Conservation (phyloP, 2,113 vertebrate species). For the Perognathus longimembris region DNA sequence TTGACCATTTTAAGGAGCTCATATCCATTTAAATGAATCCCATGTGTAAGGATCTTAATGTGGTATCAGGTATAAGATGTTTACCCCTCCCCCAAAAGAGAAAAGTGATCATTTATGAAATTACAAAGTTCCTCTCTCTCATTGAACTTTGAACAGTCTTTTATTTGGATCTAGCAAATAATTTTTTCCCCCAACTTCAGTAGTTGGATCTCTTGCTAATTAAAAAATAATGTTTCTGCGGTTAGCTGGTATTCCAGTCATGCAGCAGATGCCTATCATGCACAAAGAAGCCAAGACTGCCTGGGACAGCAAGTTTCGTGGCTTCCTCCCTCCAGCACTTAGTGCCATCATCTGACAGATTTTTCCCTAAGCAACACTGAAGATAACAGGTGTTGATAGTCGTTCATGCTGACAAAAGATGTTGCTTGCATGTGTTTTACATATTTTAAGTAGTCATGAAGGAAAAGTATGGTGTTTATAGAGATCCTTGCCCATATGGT, state of each 20-base stretch:
- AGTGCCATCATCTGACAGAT: background rate
- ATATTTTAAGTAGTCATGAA: constrained; percentile 20
- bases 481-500: constrained; percentile 22
- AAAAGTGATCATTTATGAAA: background rate
- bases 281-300: constrained; percentile 47
- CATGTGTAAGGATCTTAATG: background rate
- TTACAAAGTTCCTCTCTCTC: constrained; percentile 34
- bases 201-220: constrained; percentile 75
- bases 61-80: background rate
- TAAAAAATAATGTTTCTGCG: constrained; percentile 73
- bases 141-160: constrained; percentile 57
- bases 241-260: constrained; percentile 56
- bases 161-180: constrained; percentile 32
- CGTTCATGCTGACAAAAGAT: background rate
- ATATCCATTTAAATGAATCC: constrained; percentile 57
- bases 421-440: constrained; percentile 25
- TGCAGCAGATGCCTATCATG: constrained; percentile 5
- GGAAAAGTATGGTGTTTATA: constrained; percentile 58
- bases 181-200: constrained; percentile 74
- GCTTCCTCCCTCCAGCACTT: background rate
- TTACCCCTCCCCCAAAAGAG: too few relatives aligned
- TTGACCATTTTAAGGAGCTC: background rate
- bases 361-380: constrained; percentile 4
- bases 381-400: constrained; percentile 62
- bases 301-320: background rate